Conservation (phyloP, 2,797 vertebrate genomes). For the Paramormyrops hopkinsi region DNA sequence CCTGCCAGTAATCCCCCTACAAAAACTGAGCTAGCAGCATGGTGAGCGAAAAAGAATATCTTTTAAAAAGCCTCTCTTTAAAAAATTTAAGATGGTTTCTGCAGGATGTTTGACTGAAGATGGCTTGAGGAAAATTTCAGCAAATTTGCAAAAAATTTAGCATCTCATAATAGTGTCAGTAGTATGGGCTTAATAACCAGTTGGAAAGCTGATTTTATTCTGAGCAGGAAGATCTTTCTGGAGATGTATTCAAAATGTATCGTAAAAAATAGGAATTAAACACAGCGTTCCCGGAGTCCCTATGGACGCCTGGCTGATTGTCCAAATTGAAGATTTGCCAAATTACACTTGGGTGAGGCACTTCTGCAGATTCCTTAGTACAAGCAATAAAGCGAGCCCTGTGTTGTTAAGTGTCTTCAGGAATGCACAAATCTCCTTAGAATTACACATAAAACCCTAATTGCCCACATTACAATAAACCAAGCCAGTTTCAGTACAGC, state of each 20-base stretch:
- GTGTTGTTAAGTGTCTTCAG: not conserved
- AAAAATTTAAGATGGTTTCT: not conserved
- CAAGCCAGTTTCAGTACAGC: not conserved
- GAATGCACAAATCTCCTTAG: not conserved
- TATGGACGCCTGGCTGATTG: not conserved
- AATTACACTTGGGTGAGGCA: not conserved
- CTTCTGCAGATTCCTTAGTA: not conserved
- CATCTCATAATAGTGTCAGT: not conserved
- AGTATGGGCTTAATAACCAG: not conserved
- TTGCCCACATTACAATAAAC: not conserved
- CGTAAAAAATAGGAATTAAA: not conserved
- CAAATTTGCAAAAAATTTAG: not conserved
- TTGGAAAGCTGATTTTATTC: not conserved
- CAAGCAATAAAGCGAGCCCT: not conserved
- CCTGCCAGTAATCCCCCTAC: not conserved
- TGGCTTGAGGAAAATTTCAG: not conserved
- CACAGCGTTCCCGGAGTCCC: not conserved
- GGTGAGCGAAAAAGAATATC: not conserved
- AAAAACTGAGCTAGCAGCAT: not conserved
- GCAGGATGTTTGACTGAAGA: not conserved
- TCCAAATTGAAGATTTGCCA: not conserved
- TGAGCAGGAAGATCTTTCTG: not conserved
- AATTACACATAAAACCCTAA: constrained; percentile 16
- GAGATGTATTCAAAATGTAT: not conserved
- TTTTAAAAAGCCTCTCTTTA: not conserved